These are phyloP conservation scores for Phylloscopus collybita DNA, from an alignment of 2,797 vertebrate genomes.

Conservation along the genomic window DNA sequence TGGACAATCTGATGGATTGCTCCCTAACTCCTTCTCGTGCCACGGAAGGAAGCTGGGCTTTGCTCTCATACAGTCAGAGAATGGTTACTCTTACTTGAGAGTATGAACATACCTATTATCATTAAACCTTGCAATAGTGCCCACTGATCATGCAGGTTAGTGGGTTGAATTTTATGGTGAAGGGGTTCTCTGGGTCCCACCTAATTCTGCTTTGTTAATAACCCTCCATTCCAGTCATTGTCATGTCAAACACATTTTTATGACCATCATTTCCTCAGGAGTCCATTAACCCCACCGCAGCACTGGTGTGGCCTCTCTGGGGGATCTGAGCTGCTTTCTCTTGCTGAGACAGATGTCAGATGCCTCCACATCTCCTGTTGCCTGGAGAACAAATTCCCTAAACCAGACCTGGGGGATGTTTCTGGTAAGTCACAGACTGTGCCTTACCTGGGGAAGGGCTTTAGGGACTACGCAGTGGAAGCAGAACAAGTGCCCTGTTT, in stretches of 20 bases:
- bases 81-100: not conserved
- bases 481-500: not conserved
- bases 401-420: not conserved
- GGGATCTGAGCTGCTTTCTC: not conserved
- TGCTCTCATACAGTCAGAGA: not conserved
- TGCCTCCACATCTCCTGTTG: not conserved
- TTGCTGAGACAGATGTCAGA: not conserved
- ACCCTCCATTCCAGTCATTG: not conserved
- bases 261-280: not conserved
- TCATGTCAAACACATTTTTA: not conserved
- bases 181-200: not conserved
- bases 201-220: not conserved
- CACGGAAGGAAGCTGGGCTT: not conserved
- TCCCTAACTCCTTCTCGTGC: not conserved
- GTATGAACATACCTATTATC: not conserved
- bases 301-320: not conserved
- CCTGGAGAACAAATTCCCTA: not conserved
- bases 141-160: not conserved
- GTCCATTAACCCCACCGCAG: not conserved
- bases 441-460: not conserved
- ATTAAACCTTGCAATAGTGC: not conserved
- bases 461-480: not conserved
- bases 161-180: not conserved
- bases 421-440: not conserved
- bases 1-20: not conserved